phyloP scores from a whole-genome alignment of 2,888 invertebrate genomes.

The Nudaria mundana region DNA sequence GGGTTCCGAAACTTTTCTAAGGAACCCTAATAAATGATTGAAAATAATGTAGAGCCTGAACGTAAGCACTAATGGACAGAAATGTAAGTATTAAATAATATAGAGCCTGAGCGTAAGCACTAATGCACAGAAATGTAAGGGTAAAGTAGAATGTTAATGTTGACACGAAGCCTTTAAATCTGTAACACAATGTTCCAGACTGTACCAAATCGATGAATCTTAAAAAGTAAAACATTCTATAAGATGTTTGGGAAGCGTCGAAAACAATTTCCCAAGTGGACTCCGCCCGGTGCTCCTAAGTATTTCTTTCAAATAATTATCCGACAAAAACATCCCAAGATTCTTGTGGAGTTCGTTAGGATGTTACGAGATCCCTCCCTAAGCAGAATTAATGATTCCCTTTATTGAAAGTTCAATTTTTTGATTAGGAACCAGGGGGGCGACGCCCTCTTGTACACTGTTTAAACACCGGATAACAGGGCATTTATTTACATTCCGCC shows the following conservation, averaged over 20 bases:
- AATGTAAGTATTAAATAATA: too few species aligned
- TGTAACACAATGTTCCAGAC: not conserved
- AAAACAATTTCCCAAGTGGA: constrained; percentile 55
- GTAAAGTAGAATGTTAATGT: too few species aligned
- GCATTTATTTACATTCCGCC: constrained; percentile 75
- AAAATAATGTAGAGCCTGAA: too few species aligned
- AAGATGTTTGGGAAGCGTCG: constrained; percentile 33
- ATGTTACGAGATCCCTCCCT: constrained; percentile 56
- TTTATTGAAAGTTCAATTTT: constrained; percentile 88
- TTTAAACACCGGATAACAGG: constrained; percentile 78
- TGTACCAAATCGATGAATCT: constrained; percentile 4
- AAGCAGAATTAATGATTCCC: constrained; percentile 85
- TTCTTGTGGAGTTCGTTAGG: constrained; percentile 73
- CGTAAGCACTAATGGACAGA: too few species aligned
- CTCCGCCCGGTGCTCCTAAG: constrained; percentile 43
- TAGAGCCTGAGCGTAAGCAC: too few species aligned
- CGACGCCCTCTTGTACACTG: constrained; percentile 52
- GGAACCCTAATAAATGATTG: too few species aligned
- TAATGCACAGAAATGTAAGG: too few species aligned
- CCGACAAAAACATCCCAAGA: constrained; percentile 73
- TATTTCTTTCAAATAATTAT: constrained; percentile 55
- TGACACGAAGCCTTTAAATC: too few species aligned
- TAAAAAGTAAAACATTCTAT: constrained; percentile 21
- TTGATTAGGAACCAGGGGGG: constrained; percentile 79
- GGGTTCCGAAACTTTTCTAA: too few species aligned